These are phyloP conservation scores for Plectus sambesii DNA, from an alignment of 1,140 invertebrate species.

Conservation along the genomic window DNA sequence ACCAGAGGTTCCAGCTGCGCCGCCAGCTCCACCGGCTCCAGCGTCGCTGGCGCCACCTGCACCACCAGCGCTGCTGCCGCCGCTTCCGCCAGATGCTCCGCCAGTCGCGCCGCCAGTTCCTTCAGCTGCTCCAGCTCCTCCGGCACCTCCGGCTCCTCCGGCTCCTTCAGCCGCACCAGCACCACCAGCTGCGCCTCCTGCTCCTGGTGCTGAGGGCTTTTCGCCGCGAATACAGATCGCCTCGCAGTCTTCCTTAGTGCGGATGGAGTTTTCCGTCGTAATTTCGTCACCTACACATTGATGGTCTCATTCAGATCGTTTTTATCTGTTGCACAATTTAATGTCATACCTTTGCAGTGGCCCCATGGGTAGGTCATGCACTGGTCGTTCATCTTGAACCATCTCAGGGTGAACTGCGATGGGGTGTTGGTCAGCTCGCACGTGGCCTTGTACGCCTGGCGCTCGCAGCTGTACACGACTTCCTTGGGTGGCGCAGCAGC, in stretches of 20 bases:
- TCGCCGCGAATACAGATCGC: constrained; percentile 4
- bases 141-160: background rate
- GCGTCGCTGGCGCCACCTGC: too few relatives aligned
- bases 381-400: constrained; percentile 9
- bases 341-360: constrained; percentile 3
- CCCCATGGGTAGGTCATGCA: constrained; percentile 12
- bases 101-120: background rate
- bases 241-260: constrained; percentile 11
- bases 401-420: constrained; percentile 8
- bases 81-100: too few relatives aligned
- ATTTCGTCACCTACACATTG: background rate
- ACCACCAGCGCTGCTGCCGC: too few relatives aligned
- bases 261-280: constrained; percentile 1
- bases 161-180: background rate
- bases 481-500: too few relatives aligned
- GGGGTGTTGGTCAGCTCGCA: constrained; percentile 5
- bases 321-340: background rate
- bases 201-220: background rate
- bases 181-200: background rate
- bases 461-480: constrained; percentile 5
- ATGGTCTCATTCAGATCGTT: too few relatives aligned
- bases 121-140: too few relatives aligned
- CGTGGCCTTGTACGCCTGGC: background rate
- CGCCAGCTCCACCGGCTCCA: too few relatives aligned
- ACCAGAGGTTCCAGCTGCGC: too few relatives aligned